Evolutionary conservation across 2,888 invertebrate genomes (phyloP).

Genomic region (Agrochola macilenta): DNA sequence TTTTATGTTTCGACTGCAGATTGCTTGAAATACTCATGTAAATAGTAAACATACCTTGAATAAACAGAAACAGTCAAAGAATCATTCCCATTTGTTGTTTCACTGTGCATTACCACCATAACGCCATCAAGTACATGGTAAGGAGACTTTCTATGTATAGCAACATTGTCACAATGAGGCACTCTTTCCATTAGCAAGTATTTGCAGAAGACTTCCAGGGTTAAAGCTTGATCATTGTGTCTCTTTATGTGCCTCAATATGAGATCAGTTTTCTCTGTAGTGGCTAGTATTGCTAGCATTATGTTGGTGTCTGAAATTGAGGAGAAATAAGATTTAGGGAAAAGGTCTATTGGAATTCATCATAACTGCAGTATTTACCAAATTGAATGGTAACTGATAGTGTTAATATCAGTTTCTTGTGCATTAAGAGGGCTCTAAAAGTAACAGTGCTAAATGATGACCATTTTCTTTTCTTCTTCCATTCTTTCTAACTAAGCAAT

Average conservation of each 20-base stretch:
- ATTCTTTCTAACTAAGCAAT: not conserved
- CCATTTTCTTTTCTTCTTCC: not conserved
- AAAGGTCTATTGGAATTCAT: no score
- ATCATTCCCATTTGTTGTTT: constrained; percentile 36
- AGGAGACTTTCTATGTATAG: constrained; percentile 77
- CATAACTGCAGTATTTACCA: not conserved
- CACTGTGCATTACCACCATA: constrained; percentile 73
- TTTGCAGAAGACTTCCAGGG: constrained; percentile 72
- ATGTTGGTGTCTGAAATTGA: constrained; percentile 71
- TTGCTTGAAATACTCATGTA: not conserved
- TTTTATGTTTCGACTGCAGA: not conserved
- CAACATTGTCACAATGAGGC: constrained; percentile 66
- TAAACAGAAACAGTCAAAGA: constrained; percentile 70
- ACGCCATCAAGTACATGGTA: constrained; percentile 81
- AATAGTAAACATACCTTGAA: constrained; percentile 75
- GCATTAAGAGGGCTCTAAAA: not conserved
- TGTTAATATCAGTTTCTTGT: not conserved
- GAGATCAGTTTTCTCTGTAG: constrained; percentile 76
- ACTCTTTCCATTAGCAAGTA: constrained; percentile 78
- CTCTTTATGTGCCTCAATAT: constrained; percentile 73
- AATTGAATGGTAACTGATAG: not conserved
- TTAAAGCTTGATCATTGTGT: constrained; percentile 52
- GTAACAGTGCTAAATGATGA: not conserved
- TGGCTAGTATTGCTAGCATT: constrained; percentile 77
- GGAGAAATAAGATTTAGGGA: not conserved